Conservation (phyloP, 2,888 invertebrate genomes). For the Tenthredo scrophulariae region DNA sequence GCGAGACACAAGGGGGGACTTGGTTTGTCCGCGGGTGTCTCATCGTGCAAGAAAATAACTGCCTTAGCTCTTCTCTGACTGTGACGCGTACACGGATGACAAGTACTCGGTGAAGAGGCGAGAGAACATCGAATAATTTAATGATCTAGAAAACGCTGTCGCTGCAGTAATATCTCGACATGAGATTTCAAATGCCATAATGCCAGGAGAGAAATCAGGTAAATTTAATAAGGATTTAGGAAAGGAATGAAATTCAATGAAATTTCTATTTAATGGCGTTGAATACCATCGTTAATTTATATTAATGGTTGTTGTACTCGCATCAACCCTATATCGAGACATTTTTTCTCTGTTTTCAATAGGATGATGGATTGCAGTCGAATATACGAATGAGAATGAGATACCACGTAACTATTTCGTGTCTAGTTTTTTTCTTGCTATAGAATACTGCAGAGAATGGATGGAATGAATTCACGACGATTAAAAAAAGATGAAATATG, state of each 20-base stretch:
- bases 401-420: neutral
- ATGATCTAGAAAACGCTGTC: constrained; percentile 10
- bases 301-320: neutral
- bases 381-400: neutral
- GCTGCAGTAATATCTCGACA: neutral
- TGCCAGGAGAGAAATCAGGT: neutral
- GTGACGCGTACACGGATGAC: constrained; percentile 11
- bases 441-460: neutral
- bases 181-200: neutral
- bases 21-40: constrained; percentile 1
- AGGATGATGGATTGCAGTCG: neutral
- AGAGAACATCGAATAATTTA: constrained; percentile 1
- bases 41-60: neutral
- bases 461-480: constrained; percentile 17
- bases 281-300: constrained; percentile 1
- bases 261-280: neutral
- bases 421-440: neutral
- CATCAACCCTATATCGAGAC: neutral
- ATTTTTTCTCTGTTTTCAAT: neutral
- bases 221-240: neutral
- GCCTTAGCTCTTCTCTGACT: neutral
- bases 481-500: constrained; percentile 16
- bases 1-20: constrained; percentile 30
- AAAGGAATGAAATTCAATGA: neutral
- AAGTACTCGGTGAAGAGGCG: neutral